Base-by-base conservation (phyloP, 23 tunicate species). In the Phallusia fumigata region DNA sequence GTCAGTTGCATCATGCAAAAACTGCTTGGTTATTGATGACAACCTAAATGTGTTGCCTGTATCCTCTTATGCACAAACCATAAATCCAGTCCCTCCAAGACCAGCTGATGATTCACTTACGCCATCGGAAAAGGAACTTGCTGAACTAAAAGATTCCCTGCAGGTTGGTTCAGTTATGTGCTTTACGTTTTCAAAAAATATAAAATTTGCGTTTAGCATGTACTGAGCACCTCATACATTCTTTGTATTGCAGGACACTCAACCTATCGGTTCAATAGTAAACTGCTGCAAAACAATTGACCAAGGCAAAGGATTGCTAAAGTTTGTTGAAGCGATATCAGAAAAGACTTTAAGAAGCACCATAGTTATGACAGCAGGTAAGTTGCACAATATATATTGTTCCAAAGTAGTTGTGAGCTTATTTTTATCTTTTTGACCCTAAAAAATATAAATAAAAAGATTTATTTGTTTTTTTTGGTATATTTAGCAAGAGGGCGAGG, bases 361-460 rank as follows among this genome's bases (percentile, higher is more conserved):
- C 6, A 86, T 88, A 36, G 93, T 86, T 19, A 88, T 93, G 93
- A 93, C 98, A 33, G 98, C 98, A 65, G 98, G 98, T 88, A 65
- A 64, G 65, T 53, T n/a, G n/a, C n/a, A n/a, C n/a, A n/a, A n/a
- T n/a, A n/a, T n/a, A n/a, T n/a, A n/a, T n/a, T n/a, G n/a, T n/a
- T n/a, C n/a, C n/a, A n/a, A n/a, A n/a, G n/a, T n/a, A n/a, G n/a
- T n/a, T n/a, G n/a, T n/a, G n/a, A n/a, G n/a, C n/a, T n/a, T n/a
- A n/a, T n/a, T n/a, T n/a, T n/a, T n/a, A n/a, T n/a, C n/a, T n/a
- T n/a, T n/a, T n/a, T n/a, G n/a, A n/a, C n/a, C 58, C 58, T 18
- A 51, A 51, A 51, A 51, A 51, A n/a, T n/a, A n/a, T n/a, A n/a
- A n/a, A n/a, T n/a, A n/a, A n/a, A n/a, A n/a, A n/a, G n/a, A n/a